Percentiles rank a stretch among this genome's conserved stretches.
Conservation (phyloP, 1,140 invertebrate species). For the Chymomyza costata region DNA sequence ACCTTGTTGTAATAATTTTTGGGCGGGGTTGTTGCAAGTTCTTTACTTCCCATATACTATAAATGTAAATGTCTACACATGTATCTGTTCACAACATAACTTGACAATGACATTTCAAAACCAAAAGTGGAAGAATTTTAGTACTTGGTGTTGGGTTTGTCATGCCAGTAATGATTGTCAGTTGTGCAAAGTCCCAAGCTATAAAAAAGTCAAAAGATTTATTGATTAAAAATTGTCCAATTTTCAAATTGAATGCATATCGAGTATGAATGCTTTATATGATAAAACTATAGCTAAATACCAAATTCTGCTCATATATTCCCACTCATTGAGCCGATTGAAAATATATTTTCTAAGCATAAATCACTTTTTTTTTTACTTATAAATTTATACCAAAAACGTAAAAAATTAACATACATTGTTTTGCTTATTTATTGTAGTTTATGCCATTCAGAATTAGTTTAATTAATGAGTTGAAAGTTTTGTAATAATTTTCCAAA, state of each 20-base stretch:
- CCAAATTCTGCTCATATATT: neutral
- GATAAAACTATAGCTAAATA: too few relatives aligned
- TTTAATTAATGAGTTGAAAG: neutral
- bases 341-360: too few relatives aligned
- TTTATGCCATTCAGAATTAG: neutral
- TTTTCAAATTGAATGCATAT: constrained; percentile 17
- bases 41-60: neutral
- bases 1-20: too few relatives aligned
- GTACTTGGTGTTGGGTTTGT: too few relatives aligned
- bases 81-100: neutral
- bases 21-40: neutral
- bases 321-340: too few relatives aligned
- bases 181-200: constrained; percentile 69
- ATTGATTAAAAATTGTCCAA: constrained; percentile 49
- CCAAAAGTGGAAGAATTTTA: neutral
- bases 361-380: too few relatives aligned
- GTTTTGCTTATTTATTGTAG: too few relatives aligned
- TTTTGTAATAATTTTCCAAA: too few relatives aligned
- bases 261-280: too few relatives aligned
- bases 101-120: neutral
- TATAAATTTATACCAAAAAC: too few relatives aligned
- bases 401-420: too few relatives aligned
- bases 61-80: neutral
- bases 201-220: constrained; percentile 62
- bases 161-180: too few relatives aligned